Percentiles rank a stretch among this genome's conserved stretches.
phyloP scores from a whole-genome alignment of 2,888 invertebrate species.

The Rhopalosiphum nymphaeae region DNA sequence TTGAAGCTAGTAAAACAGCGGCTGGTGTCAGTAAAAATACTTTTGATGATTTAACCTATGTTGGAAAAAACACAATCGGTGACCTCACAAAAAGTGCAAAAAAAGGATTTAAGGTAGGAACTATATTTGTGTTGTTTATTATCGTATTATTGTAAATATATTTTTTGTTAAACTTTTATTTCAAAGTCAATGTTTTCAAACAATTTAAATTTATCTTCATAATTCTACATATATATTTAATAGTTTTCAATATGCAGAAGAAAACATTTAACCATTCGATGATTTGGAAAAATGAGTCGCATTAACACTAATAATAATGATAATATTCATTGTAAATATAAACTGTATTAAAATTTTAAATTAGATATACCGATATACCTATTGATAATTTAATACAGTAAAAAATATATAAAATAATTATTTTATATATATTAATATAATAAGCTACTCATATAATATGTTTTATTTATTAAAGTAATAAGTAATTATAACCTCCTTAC shows the following conservation, averaged over 20 bases:
- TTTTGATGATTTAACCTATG: conserved; percentile 88
- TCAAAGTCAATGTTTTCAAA: background rate
- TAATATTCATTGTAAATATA: no score
- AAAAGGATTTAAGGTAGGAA: conserved; percentile 79
- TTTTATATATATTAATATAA: no score
- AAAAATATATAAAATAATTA: no score
- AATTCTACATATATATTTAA: background rate
- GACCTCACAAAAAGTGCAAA: conserved; percentile 93
- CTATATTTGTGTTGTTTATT: background rate
- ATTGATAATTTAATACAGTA: no score
- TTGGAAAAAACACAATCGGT: conserved; percentile 89
- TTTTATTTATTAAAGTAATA: background rate
- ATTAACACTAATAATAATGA: no score
- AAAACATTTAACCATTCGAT: no score
- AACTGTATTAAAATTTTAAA: no score
- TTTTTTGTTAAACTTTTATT: background rate
- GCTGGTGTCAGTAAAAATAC: conserved; percentile 90
- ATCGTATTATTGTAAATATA: background rate
- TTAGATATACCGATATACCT: no score
- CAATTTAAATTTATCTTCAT: background rate
- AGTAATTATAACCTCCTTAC: background rate
- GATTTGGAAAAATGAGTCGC: no score
- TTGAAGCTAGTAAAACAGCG: conserved; percentile 89
- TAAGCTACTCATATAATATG: background rate
- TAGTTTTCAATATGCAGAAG: no score